phyloP scores from a whole-genome alignment of 2,113 vertebrate genomes.

The Neolamprologus cancellatus region DNA sequence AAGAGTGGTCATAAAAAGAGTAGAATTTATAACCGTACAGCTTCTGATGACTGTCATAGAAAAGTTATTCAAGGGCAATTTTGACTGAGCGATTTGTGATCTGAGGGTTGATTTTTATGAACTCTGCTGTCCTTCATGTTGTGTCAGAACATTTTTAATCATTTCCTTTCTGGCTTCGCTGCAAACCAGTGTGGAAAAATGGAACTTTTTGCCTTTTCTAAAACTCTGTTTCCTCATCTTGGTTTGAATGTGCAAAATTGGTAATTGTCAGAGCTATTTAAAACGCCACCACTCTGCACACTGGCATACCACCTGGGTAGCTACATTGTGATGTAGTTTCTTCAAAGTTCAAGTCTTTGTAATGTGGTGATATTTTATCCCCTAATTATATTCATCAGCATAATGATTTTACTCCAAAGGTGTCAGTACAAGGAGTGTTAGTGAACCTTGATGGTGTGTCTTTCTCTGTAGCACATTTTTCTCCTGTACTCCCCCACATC shows the following conservation, averaged over 20 bases:
- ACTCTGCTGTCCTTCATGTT: background rate
- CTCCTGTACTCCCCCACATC: constrained; percentile 25
- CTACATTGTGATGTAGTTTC: background rate
- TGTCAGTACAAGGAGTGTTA: background rate
- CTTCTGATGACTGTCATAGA: background rate
- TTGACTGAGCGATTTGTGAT: background rate
- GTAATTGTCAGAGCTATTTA: background rate
- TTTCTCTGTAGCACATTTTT: background rate
- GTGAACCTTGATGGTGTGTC: background rate
- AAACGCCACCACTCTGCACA: background rate
- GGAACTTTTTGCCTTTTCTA: background rate
- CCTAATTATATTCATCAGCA: background rate
- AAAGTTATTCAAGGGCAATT: background rate
- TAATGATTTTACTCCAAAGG: background rate
- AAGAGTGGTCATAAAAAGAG: background rate
- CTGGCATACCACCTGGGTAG: background rate
- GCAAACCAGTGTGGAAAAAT: background rate
- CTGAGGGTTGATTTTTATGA: background rate
- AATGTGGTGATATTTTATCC: background rate
- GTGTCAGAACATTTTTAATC: background rate
- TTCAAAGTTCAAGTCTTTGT: background rate
- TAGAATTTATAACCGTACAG: background rate
- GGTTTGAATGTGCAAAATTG: background rate
- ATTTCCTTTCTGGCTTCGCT: background rate
- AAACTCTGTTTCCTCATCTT: background rate